Conservation (phyloP, 2,888 invertebrate species). For the Micoletzkya japonica region DNA sequence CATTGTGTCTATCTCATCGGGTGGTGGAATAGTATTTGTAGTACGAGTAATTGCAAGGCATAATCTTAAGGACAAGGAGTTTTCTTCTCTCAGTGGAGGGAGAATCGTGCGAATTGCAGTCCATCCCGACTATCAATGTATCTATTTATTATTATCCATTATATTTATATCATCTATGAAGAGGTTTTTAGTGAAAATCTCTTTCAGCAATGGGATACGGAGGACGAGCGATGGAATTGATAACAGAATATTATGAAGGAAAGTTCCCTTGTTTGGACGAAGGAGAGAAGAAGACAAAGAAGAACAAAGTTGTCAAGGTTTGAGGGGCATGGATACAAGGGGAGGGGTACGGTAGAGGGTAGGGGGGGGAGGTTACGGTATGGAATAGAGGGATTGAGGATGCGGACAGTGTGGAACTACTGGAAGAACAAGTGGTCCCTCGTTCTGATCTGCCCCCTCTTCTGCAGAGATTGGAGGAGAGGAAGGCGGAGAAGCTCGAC, state of each 20-base stretch:
- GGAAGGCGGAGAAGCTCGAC: constrained; percentile 81
- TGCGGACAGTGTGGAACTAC: constrained; percentile 68
- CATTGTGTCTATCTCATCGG: too few species aligned
- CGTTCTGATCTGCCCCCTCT: constrained; percentile 84
- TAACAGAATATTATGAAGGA: constrained; percentile 86
- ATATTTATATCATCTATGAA: not conserved
- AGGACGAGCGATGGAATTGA: constrained; percentile 78
- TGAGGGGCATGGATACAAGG: constrained; percentile 5
- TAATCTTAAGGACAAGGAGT: constrained; percentile 90
- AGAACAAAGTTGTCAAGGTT: constrained; percentile 30
- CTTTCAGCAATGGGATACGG: constrained; percentile 90
- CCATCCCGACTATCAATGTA: constrained; percentile 87
- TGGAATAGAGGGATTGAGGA: constrained; percentile 33
- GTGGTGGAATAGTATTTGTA: not conserved
- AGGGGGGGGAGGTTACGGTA: not conserved
- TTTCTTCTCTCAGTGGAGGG: constrained; percentile 85
- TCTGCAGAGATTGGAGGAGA: constrained; percentile 81
- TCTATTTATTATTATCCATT: constrained; percentile 6
- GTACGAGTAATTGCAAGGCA: too few species aligned
- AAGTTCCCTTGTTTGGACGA: constrained; percentile 66
- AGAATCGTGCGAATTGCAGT: constrained; percentile 94
- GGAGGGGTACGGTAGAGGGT: constrained; percentile 31
- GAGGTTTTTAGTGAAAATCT: not conserved
- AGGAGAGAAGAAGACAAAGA: constrained; percentile 3
- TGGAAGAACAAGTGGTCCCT: constrained; percentile 78